These are phyloP conservation scores for Aphelenchoides fujianensis DNA, from an alignment of 1,140 invertebrate species.

Conservation along the genomic window DNA sequence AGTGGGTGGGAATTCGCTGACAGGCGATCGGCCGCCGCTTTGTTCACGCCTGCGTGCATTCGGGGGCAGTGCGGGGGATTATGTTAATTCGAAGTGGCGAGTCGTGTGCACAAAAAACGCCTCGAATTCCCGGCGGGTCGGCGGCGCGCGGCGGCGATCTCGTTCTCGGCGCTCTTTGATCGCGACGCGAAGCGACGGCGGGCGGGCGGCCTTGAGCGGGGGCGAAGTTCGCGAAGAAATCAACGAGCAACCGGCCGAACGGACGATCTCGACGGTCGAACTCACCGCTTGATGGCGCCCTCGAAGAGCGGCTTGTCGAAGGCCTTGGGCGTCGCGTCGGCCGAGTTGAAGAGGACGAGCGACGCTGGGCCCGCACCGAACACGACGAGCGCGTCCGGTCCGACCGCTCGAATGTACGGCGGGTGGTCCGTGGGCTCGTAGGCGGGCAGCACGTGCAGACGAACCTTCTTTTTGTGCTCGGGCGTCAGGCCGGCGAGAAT, in stretches of 20 bases:
- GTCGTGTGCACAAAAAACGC: not conserved
- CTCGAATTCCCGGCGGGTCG: not conserved
- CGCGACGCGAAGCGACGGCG: not conserved
- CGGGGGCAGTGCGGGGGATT: not conserved
- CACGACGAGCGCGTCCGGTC: conserved; percentile 51
- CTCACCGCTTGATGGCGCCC: conserved; percentile 50
- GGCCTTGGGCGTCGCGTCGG: conserved; percentile 45
- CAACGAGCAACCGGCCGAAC: not conserved
- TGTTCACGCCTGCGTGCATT: not conserved
- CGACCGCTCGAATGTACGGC: conserved; percentile 30
- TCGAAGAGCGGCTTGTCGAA: conserved; percentile 57
- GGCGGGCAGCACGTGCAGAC: conserved; percentile 40
- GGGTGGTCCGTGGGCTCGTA: conserved; percentile 38
- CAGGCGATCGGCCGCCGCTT: not conserved
- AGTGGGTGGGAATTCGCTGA: not conserved
- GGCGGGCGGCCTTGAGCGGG: not conserved
- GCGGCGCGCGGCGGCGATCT: too few relatives aligned
- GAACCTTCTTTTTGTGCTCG: conserved; percentile 31
- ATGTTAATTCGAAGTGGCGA: not conserved
- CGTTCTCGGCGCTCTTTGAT: too few relatives aligned
- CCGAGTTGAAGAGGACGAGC: conserved; percentile 53
- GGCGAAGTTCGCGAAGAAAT: not conserved
- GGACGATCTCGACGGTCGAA: not conserved
- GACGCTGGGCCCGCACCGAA: conserved; percentile 42
- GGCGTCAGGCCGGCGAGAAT: not conserved